A percentile compares a stretch with the other conserved stretches of the same genome.
Conservation (phyloP, 2,113 vertebrate species). For the Neotoma lepida region DNA sequence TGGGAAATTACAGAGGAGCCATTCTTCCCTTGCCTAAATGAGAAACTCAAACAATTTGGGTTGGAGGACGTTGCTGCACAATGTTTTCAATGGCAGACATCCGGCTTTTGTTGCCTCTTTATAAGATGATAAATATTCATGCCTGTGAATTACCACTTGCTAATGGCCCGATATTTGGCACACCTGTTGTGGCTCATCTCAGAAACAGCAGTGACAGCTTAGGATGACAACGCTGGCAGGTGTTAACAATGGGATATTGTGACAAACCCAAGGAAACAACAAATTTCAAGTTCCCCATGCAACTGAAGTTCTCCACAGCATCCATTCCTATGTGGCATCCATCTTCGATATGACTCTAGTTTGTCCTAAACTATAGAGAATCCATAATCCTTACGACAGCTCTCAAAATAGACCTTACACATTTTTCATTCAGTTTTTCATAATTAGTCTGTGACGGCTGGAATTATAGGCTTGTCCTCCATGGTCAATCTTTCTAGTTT, state of each 20-base stretch:
- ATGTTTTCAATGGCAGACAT: conserved; percentile 59
- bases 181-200: conserved; percentile 73
- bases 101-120: conserved; percentile 49
- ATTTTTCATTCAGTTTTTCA: neutral
- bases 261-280: conserved; percentile 37
- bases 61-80: neutral
- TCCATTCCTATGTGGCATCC: neutral
- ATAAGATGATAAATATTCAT: conserved; percentile 75
- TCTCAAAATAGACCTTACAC: neutral
- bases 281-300: conserved; percentile 35
- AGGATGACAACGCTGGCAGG: conserved; percentile 59
- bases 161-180: conserved; percentile 69
- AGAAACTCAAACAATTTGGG: conserved; percentile 55
- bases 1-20: conserved; percentile 62
- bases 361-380: neutral
- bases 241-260: conserved; percentile 67
- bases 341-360: neutral
- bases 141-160: conserved; percentile 50
- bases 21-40: conserved; percentile 31
- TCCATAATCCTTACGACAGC: neutral
- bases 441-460: neutral
- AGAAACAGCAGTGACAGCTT: conserved; percentile 60
- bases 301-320: neutral
- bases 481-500: neutral
- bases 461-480: neutral